Base-by-base conservation (phyloP, 2,113 vertebrate species). In the Gymnarchus niloticus region DNA sequence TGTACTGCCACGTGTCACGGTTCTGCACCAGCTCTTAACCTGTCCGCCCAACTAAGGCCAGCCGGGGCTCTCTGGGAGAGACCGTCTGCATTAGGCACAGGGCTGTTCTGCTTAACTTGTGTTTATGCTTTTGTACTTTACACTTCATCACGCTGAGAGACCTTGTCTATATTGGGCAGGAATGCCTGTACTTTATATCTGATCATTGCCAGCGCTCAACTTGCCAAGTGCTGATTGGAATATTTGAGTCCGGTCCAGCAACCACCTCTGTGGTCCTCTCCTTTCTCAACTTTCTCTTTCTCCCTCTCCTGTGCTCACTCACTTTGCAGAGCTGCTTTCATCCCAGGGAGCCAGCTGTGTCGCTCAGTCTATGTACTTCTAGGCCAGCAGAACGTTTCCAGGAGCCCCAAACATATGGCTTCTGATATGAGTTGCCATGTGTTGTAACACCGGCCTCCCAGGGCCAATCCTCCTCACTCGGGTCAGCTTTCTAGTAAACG, bases 191-290 rank as follows among this genome's bases (percentile, higher is more conserved):
- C 57, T 9, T n/a, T 25, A 1, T 21, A 25, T 25, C n/a, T 1
- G 6, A 9, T 61, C 57, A 61, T 3, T 61, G 57, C 57, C 0
- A 61, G 57, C 3, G 44, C n/a, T 78, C 41, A 41, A 7, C 76
- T n/a, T 78, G 76, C 76, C 76, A n/a, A 78, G 44, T 44, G 17
- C 76, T 78, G 76, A 78, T n/a, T 78, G 44, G 44, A 44, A 23
- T 76, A 46, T 17, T 37, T 6, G 41, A 19, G 37, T 23, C 41
- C 17, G 33, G 41, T 37, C 76, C 76, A 78, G 76, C 76, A n/a
- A 41, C 44, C 9, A 48, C 44, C 21, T 48, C 44, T 78, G 21
- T 48, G 76, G 44, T 78, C 76, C 23, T 48, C 76, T n/a, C 37
- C 23, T 44, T 33, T 2, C 44, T 37, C 44, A 23, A n/a, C 44